Percentiles rank a stretch among this genome's conserved stretches.
These are phyloP conservation scores for Gnatocerus cornutus DNA, from an alignment of 2,888 invertebrate species.

Conservation along the genomic window DNA sequence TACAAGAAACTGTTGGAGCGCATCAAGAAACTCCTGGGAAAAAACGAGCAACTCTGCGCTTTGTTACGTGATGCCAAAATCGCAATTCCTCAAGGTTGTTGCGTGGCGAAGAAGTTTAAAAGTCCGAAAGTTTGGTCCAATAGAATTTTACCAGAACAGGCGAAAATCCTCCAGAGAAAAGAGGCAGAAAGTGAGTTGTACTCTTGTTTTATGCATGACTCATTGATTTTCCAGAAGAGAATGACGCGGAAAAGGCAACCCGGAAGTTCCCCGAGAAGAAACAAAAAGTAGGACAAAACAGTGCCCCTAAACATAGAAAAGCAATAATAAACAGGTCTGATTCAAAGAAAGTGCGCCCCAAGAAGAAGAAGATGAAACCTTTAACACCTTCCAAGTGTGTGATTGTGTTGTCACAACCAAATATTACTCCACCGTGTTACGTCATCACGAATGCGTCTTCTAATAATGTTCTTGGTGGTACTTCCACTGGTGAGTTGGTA, in stretches of 20 bases:
- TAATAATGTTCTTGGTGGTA: conserved; percentile 42
- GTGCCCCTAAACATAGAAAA: conserved; percentile 54
- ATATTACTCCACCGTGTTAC: conserved; percentile 55
- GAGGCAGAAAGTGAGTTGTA: conserved; percentile 65
- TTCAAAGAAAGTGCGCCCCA: conserved; percentile 37
- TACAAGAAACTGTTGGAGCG: conserved; percentile 67
- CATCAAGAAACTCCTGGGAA: conserved; percentile 65
- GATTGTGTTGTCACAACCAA: conserved; percentile 56
- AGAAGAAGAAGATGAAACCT: conserved; percentile 48
- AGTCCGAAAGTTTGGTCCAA: conserved; percentile 62
- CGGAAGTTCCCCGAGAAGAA: conserved; percentile 27
- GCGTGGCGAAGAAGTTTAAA: conserved; percentile 61
- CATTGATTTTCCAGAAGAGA: conserved; percentile 52
- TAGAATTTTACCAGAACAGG: conserved; percentile 64
- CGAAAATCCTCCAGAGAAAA: conserved; percentile 62
- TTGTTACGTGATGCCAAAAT: conserved; percentile 69
- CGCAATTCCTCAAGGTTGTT: conserved; percentile 66
- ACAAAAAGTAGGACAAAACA: conserved; percentile 42
- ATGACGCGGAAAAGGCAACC: conserved; percentile 46
- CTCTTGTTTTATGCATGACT: background rate
- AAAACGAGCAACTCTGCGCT: conserved; percentile 68
- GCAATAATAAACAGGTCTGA: conserved; percentile 43
- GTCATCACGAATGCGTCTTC: conserved; percentile 55
- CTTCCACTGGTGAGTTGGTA: conserved; percentile 50
- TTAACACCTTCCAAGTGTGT: conserved; percentile 52